Conservation (phyloP, 2,888 invertebrate species). For the Drosophila barbarae region DNA sequence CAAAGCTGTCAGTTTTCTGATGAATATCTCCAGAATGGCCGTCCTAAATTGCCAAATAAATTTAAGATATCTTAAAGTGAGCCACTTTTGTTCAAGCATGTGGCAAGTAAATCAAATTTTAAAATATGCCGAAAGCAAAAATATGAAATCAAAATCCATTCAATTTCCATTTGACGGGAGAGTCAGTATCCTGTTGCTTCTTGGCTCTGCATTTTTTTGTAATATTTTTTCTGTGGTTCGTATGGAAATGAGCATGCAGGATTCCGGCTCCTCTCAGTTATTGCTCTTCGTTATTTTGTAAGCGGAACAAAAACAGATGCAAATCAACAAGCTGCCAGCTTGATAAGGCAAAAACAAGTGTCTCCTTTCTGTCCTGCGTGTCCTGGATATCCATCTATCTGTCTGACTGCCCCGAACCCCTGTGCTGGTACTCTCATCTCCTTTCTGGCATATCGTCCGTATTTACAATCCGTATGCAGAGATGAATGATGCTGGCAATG, state of each 20-base stretch:
- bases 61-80: constrained; percentile 5
- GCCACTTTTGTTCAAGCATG: constrained; percentile 7
- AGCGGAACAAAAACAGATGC: constrained; percentile 47
- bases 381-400: constrained; percentile 28
- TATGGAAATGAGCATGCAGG: constrained; percentile 47
- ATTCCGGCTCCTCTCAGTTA: constrained; percentile 19
- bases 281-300: constrained; percentile 31
- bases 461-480: constrained; percentile 43
- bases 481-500: constrained; percentile 47
- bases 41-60: neutral
- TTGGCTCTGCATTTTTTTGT: neutral
- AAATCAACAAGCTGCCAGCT: constrained; percentile 54
- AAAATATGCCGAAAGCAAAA: constrained; percentile 43
- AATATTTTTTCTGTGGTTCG: neutral
- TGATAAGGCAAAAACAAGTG: constrained; percentile 49
- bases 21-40: neutral
- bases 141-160: constrained; percentile 52
- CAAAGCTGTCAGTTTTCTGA: neutral
- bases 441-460: constrained; percentile 22
- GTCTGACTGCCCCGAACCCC: constrained; percentile 8
- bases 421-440: neutral
- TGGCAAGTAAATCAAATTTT: constrained; percentile 41
- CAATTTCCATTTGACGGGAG: constrained; percentile 43
- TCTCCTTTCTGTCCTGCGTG: constrained; percentile 30
- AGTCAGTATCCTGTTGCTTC: constrained; percentile 15